These are phyloP conservation scores for Pomatorhinus ruficollis DNA, from an alignment of 2,113 vertebrate species.

Conservation along the genomic window DNA sequence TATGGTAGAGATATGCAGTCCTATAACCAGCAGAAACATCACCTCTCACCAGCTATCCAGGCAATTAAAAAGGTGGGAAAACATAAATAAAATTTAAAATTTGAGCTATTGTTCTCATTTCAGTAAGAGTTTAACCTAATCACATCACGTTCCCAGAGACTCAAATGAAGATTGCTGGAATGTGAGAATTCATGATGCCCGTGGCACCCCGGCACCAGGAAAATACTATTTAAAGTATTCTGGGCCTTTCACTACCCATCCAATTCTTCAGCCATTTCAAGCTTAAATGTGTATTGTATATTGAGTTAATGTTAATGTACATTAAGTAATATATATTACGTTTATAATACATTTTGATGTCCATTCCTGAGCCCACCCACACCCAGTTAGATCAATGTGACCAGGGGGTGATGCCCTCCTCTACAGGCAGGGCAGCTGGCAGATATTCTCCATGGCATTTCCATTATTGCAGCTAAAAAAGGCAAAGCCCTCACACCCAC, in stretches of 20 bases:
- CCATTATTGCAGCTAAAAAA: background rate
- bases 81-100: background rate
- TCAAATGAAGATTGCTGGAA: background rate
- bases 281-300: background rate
- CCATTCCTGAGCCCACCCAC: background rate
- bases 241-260: background rate
- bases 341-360: background rate
- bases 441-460: background rate
- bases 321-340: background rate
- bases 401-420: background rate
- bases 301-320: no score
- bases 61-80: background rate
- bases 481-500: background rate
- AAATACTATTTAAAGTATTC: background rate
- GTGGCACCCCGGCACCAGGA: background rate
- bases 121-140: background rate
- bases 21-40: background rate
- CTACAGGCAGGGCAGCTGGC: background rate
- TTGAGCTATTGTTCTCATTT: background rate
- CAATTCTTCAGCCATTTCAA: background rate
- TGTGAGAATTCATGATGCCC: fast-evolving
- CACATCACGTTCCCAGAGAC: background rate
- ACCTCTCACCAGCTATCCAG: background rate
- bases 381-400: background rate
- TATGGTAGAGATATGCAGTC: background rate